Base-by-base conservation (phyloP, 2,888 invertebrate genomes). In the Rotaria magnacalcarata region DNA sequence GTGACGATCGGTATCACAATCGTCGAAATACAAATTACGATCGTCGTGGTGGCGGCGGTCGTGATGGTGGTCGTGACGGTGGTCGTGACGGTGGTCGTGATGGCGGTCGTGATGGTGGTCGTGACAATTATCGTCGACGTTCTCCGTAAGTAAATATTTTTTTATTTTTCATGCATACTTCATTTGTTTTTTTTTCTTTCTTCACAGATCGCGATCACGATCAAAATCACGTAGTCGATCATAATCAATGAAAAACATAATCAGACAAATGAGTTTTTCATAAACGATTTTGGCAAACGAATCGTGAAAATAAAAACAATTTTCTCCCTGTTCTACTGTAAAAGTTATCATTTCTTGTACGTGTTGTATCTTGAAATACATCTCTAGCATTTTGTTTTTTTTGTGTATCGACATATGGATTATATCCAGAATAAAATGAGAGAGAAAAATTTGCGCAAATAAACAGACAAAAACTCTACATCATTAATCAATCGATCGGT, bases 81-180 rank as follows among this genome's bases (percentile, higher is more conserved):
- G 34, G 50, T 24, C 21, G 86, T 16, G 86, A 56, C 19, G 67
- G 86, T 19, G 84, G 47, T 60, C 60, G 52, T 0, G 60, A 27
- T 3, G n/a, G 11, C 34, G 34, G 34, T 34, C 34, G 34, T 34
- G 34, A 34, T 2, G 34, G 34, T 34, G 34, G 34, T 34, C 34
- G 34, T 34, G 34, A 34, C 2, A 34, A 34, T 2, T 34, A 34
- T 27, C 67, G 67, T n/a, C 67, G 67, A 5, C 67, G 67, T 34
- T 67, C 67, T 34, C 67, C 67, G 67, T 67, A 67, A 67, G 67
- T 16, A 11, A 67, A 67, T 67, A 34, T 67, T 67, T 67, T 67
- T 21, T 27, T 67, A 34, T 34, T 34, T 34, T 34, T 34, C 34
- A 34, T 34, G 34, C 34, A 2, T 34, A 2, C 34, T 34, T 34